Percentiles rank a stretch among this genome's conserved stretches.
phyloP scores from a whole-genome alignment of 2,888 invertebrate genomes.

The Sisyra terminalis region DNA sequence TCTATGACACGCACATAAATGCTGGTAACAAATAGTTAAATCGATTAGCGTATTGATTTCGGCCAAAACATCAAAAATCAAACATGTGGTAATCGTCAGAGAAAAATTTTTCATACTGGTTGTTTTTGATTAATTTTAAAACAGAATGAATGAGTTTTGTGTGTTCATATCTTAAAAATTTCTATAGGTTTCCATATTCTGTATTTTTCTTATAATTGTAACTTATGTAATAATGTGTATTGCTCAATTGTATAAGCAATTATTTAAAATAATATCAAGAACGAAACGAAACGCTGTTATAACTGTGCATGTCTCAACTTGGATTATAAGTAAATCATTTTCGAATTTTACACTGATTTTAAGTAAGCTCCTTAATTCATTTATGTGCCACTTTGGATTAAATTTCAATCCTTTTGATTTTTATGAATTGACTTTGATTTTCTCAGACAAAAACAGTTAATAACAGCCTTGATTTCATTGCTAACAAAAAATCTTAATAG shows the following conservation, averaged over 20 bases:
- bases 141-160: neutral
- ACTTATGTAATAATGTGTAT: neutral
- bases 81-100: neutral
- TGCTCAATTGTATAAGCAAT: slow-evolving; percentile 6
- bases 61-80: neutral
- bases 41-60: no score
- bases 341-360: neutral
- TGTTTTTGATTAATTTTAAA: neutral
- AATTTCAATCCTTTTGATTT: neutral
- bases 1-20: no score
- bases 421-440: neutral
- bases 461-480: slow-evolving; percentile 1
- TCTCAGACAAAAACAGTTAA: neutral
- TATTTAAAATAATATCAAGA: slow-evolving; percentile 1
- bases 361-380: neutral
- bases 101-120: neutral
- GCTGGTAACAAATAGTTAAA: no score
- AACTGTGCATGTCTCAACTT: neutral
- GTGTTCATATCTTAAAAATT: neutral
- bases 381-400: neutral
- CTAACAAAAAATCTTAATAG: neutral
- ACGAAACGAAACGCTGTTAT: neutral
- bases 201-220: slow-evolving; percentile 2
- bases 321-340: neutral
- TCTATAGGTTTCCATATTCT: neutral